These are phyloP conservation scores for Lysandra coridon DNA, from an alignment of 2,888 invertebrate genomes.

Conservation along the genomic window DNA sequence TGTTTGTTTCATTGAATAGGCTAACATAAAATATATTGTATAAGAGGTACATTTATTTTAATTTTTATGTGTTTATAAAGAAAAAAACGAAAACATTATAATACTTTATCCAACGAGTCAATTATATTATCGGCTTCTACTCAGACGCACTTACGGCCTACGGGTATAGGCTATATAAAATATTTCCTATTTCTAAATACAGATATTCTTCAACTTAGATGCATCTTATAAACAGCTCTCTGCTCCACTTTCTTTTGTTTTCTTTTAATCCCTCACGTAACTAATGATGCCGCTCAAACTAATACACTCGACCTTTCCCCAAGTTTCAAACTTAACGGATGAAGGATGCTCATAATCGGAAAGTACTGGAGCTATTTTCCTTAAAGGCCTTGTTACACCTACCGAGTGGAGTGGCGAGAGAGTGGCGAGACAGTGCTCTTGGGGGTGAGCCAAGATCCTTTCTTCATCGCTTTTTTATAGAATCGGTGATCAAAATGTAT, in stretches of 20 bases:
- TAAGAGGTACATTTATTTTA: too few relatives aligned
- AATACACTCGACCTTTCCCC: background rate
- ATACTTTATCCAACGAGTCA: background rate
- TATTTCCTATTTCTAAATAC: background rate
- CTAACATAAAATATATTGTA: too few relatives aligned
- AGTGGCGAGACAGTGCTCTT: too few relatives aligned
- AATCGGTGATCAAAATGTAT: too few relatives aligned
- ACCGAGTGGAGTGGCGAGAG: too few relatives aligned
- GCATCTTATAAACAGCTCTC: background rate
- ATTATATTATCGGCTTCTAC: background rate
- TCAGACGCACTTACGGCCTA: too few relatives aligned
- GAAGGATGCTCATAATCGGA: slow-evolving; percentile 6
- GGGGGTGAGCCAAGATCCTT: too few relatives aligned
- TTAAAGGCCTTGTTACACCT: too few relatives aligned
- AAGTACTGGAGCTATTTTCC: background rate
- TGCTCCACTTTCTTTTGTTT: background rate
- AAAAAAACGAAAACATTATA: background rate
- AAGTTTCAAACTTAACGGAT: slow-evolving; percentile 1
- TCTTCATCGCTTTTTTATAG: too few relatives aligned
- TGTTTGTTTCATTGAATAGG: too few relatives aligned
- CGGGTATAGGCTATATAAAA: too few relatives aligned
- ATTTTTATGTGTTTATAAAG: too few relatives aligned
- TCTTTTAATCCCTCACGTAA: background rate
- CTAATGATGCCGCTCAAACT: slow-evolving; percentile 11
- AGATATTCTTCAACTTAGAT: background rate